These are phyloP conservation scores for Leptopilina boulardi DNA, from an alignment of 1,140 invertebrate genomes.

Conservation along the genomic window DNA sequence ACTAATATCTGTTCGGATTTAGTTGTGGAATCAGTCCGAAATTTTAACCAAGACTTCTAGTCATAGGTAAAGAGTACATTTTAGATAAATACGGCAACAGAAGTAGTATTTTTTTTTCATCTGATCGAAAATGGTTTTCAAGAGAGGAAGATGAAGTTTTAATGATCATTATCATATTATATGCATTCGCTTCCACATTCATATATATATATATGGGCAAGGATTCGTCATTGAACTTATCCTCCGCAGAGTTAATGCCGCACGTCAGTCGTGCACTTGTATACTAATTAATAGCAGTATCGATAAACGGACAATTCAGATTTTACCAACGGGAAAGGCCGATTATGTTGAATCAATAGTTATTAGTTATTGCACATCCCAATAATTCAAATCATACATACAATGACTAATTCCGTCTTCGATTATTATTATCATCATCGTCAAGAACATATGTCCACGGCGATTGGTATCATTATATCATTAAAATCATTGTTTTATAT, in stretches of 20 bases:
- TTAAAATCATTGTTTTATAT: too few relatives aligned
- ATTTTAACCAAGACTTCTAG: too few relatives aligned
- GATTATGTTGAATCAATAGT: constrained; percentile 13
- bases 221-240: constrained; percentile 16
- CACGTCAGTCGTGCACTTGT: constrained; percentile 3
- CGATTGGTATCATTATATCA: too few relatives aligned
- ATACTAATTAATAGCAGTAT: constrained; percentile 26
- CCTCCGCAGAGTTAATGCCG: constrained; percentile 13
- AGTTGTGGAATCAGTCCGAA: too few relatives aligned
- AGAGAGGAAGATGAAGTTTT: background rate
- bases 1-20: too few relatives aligned
- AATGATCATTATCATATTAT: constrained; percentile 22
- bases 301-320: constrained; percentile 13
- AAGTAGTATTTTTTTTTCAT: too few relatives aligned
- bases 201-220: too few relatives aligned
- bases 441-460: too few relatives aligned
- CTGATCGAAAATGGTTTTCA: too few relatives aligned
- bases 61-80: too few relatives aligned
- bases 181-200: background rate
- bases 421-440: too few relatives aligned
- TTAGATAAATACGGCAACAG: too few relatives aligned
- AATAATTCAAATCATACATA: background rate
- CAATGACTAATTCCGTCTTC: background rate
- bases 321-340: constrained; percentile 1
- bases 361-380: constrained; percentile 5